These are phyloP conservation scores for Mirza zaza DNA, from an alignment of 2,113 vertebrate species.

Conservation along the genomic window DNA sequence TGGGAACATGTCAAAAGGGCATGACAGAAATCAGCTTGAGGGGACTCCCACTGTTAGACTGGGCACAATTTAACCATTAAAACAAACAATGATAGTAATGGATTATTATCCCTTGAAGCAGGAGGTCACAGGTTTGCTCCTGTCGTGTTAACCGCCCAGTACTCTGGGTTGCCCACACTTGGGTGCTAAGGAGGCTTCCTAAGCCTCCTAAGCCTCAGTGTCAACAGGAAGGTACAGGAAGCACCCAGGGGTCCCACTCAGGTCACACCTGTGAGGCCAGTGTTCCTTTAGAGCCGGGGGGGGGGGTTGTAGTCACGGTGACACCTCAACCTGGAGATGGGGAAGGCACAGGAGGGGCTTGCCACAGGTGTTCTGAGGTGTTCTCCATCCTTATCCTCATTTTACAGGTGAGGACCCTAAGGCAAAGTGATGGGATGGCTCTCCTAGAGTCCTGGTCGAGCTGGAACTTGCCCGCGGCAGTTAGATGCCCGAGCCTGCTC, in stretches of 20 bases:
- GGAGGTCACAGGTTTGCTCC: not conserved
- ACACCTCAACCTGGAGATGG: not conserved
- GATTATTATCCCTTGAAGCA: not conserved
- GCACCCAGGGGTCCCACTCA: not conserved
- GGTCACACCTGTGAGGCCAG: not conserved
- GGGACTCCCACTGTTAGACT: not conserved
- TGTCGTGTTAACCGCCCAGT: not conserved
- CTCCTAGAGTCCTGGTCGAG: not conserved
- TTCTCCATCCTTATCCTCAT: no score
- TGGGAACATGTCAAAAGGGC: not conserved
- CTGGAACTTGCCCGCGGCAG: not conserved
- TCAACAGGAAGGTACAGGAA: not conserved
- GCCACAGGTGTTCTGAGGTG: not conserved
- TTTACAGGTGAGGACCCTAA: not conserved
- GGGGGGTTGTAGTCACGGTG: no score
- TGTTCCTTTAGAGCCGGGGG: not conserved
- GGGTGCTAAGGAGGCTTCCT: not conserved
- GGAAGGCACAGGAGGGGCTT: no score
- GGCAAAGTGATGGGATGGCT: not conserved
- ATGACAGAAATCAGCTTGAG: not conserved
- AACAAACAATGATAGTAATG: not conserved
- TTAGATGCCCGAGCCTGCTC: not conserved
- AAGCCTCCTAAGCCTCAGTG: not conserved
- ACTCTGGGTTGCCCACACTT: not conserved
- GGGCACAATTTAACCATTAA: not conserved